Conservation (phyloP, 2,888 invertebrate genomes). For the Metallyticus violacea region DNA sequence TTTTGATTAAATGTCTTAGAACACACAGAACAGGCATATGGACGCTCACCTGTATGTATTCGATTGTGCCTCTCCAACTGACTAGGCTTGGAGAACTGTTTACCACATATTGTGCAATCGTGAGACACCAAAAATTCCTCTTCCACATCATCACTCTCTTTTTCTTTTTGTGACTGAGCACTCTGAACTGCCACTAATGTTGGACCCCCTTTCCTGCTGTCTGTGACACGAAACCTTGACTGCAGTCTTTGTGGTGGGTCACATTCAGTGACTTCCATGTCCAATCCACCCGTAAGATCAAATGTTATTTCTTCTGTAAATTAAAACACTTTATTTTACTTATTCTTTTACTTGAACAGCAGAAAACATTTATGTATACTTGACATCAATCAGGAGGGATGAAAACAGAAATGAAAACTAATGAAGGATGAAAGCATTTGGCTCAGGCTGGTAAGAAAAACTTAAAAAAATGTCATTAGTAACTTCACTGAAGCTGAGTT, state of each 20-base stretch:
- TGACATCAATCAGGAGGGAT: no score
- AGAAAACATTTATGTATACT: no score
- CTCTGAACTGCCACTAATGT: not conserved
- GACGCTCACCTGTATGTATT: slow-evolving; percentile 58
- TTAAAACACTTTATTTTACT: not conserved
- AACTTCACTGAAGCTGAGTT: no score
- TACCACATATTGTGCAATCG: slow-evolving; percentile 46
- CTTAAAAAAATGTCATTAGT: no score
- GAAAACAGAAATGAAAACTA: no score
- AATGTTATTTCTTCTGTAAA: slow-evolving; percentile 13
- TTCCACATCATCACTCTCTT: slow-evolving; percentile 3
- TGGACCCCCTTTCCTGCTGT: slow-evolving; percentile 8
- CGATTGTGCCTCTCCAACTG: slow-evolving; percentile 53
- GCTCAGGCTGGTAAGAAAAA: no score
- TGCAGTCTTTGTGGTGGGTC: not conserved
- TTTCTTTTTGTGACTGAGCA: not conserved
- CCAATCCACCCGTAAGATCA: slow-evolving; percentile 4
- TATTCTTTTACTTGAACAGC: no score
- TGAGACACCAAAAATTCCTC: slow-evolving; percentile 24
- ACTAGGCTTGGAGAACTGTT: slow-evolving; percentile 54
- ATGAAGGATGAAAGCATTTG: no score
- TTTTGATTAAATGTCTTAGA: slow-evolving; percentile 59
- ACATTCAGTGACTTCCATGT: slow-evolving; percentile 13
- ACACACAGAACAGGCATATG: slow-evolving; percentile 57
- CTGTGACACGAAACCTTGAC: slow-evolving; percentile 17